phyloP scores from a whole-genome alignment of 2,797 vertebrate genomes.

The Phoeniculus purpureus region DNA sequence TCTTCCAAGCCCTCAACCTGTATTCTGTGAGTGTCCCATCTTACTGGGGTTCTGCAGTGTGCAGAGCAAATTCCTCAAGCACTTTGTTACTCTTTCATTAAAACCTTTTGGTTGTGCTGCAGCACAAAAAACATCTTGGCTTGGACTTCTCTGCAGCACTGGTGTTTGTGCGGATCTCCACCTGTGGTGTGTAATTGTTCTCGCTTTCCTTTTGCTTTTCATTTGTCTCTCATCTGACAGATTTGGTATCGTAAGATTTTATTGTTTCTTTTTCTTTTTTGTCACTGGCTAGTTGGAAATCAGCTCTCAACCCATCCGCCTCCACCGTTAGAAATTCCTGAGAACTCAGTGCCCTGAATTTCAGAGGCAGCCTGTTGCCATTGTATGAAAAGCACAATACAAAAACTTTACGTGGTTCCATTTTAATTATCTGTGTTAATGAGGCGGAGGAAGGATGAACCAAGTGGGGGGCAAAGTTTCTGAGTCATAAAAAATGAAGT shows the following conservation, averaged over 20 bases:
- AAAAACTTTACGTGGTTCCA: neutral
- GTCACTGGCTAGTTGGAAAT: neutral
- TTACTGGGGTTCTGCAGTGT: conserved; percentile 16
- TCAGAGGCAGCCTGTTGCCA: neutral
- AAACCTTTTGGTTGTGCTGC: conserved; percentile 35
- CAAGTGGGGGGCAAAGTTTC: neutral
- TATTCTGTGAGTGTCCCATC: neutral
- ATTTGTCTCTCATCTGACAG: neutral
- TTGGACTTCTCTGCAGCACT: neutral
- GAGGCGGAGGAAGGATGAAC: neutral
- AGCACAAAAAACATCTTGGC: conserved; percentile 25
- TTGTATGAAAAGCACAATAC: neutral
- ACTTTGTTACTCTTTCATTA: conserved; percentile 41
- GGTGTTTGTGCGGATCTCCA: neutral
- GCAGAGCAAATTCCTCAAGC: conserved; percentile 34
- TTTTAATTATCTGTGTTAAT: neutral
- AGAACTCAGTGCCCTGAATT: neutral
- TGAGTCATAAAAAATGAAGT: conserved; percentile 14
- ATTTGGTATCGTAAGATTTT: neutral
- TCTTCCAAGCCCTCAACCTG: neutral
- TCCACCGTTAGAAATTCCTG: neutral
- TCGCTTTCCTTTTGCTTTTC: neutral
- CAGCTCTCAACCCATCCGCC: neutral
- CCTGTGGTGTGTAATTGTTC: neutral
- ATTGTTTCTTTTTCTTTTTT: neutral